These are phyloP conservation scores for Trichopoda pennipes DNA, from an alignment of 2,888 invertebrate species.

Conservation along the genomic window DNA sequence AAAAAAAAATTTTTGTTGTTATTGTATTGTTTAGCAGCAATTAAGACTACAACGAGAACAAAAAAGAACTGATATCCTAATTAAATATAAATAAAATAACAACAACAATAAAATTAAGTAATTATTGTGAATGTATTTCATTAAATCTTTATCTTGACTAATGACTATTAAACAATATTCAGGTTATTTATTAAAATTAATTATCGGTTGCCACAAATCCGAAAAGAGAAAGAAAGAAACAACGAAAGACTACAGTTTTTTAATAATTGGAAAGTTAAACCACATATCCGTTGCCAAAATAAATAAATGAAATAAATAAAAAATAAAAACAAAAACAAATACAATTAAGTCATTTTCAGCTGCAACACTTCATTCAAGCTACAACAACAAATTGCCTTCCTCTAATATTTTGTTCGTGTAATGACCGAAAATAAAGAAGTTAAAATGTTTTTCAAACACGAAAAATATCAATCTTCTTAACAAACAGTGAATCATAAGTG, in stretches of 20 bases:
- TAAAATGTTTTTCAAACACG: conserved; percentile 55
- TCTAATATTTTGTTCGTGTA: conserved; percentile 10
- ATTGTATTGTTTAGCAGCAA: conserved; percentile 6
- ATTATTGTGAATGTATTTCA: conserved; percentile 46
- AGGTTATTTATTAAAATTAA: conserved; percentile 63
- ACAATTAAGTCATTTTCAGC: conserved; percentile 60
- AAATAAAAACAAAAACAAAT: background rate
- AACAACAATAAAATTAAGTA: conserved; percentile 39
- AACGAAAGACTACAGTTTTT: conserved; percentile 42
- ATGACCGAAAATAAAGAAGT: conserved; percentile 55
- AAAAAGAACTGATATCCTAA: conserved; percentile 1
- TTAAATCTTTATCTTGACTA: conserved; percentile 52
- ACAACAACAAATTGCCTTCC: background rate
- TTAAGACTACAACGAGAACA: background rate
- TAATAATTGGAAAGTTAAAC: conserved; percentile 54
- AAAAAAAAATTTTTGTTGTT: too few species aligned
- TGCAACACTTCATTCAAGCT: conserved; percentile 43
- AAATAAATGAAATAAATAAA: background rate
- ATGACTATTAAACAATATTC: conserved; percentile 61
- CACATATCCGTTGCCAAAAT: conserved; percentile 58
- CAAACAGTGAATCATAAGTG: conserved; percentile 16
- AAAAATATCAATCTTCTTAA: conserved; percentile 61
- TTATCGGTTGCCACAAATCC: conserved; percentile 48
- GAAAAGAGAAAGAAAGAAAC: too few species aligned
- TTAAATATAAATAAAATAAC: conserved; percentile 3